Conservation (phyloP, 2,797 vertebrate species). For the Melanotaenia trifasciata region DNA sequence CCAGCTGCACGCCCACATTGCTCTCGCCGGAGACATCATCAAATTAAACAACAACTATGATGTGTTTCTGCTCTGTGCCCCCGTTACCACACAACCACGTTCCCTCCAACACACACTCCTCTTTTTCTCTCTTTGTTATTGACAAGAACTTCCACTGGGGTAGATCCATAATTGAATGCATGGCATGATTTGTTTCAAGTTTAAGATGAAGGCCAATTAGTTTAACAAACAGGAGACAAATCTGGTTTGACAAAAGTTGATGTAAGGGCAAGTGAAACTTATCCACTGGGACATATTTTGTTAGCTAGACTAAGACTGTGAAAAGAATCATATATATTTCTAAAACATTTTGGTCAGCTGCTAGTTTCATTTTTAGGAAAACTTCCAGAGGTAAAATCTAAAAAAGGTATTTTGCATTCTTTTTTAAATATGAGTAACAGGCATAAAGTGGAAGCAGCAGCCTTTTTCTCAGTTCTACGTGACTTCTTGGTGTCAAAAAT, state of each 20-base stretch:
- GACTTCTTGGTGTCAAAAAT: conserved; percentile 17
- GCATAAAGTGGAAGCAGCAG: neutral
- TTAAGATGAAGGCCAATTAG: conserved; percentile 79
- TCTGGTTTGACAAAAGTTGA: conserved; percentile 76
- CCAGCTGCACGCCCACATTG: conserved; percentile 78
- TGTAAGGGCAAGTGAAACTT: conserved; percentile 67
- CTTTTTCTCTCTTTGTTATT: conserved; percentile 56
- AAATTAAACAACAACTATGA: conserved; percentile 83
- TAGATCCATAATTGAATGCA: conserved; percentile 72
- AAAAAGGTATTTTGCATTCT: conserved; percentile 1
- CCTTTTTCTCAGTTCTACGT: conserved; percentile 1
- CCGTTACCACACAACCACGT: conserved; percentile 47
- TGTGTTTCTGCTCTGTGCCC: conserved; percentile 75
- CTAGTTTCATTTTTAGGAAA: conserved; percentile 8
- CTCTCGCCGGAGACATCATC: conserved; percentile 78
- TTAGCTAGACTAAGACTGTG: conserved; percentile 21
- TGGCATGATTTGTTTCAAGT: conserved; percentile 77
- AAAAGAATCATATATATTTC: neutral
- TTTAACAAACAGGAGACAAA: conserved; percentile 79
- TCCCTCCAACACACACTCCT: conserved; percentile 44
- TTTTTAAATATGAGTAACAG: neutral
- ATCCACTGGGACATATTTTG: conserved; percentile 62
- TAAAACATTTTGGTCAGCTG: neutral
- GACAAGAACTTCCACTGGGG: conserved; percentile 73
- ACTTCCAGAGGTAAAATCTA: neutral